Evolutionary conservation across 1,140 invertebrate species (phyloP).

Genomic region (Sarcophaga peregrina): DNA sequence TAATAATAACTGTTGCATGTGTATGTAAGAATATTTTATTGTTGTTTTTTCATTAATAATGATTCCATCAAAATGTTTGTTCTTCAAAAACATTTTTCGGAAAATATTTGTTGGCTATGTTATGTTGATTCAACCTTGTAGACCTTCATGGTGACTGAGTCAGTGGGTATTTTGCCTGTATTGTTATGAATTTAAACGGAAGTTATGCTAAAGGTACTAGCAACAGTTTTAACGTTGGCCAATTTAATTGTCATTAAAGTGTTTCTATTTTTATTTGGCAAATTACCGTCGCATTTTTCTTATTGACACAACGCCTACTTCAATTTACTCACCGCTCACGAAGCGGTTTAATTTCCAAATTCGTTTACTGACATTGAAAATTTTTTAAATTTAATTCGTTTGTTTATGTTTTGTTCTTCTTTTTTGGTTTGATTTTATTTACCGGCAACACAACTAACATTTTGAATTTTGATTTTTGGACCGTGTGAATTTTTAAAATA

Average conservation of each 20-base stretch:
- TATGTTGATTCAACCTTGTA: background rate
- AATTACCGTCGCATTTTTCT: background rate
- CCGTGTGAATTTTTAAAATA: background rate
- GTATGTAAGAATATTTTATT: background rate
- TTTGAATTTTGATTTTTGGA: background rate
- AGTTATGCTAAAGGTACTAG: too few relatives aligned
- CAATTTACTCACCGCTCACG: background rate
- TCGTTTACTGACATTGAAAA: background rate
- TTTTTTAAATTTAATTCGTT: background rate
- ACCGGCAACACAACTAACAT: background rate
- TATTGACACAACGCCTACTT: background rate
- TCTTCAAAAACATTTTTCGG: slow-evolving; percentile 36
- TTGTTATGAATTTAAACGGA: too few relatives aligned
- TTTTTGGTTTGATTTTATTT: slow-evolving; percentile 1
- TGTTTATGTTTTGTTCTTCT: too few relatives aligned
- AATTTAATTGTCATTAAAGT: background rate
- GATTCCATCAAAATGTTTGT: background rate
- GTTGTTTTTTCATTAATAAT: background rate
- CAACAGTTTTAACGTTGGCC: too few relatives aligned
- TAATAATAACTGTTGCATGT: background rate
- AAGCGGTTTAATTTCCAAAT: background rate
- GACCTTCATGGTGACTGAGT: slow-evolving; percentile 17
- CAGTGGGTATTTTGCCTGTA: background rate
- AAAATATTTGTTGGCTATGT: too few relatives aligned
- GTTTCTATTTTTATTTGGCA: background rate